Conservation (phyloP, 2,888 invertebrate species). For the Strigamia transsilvanica region DNA sequence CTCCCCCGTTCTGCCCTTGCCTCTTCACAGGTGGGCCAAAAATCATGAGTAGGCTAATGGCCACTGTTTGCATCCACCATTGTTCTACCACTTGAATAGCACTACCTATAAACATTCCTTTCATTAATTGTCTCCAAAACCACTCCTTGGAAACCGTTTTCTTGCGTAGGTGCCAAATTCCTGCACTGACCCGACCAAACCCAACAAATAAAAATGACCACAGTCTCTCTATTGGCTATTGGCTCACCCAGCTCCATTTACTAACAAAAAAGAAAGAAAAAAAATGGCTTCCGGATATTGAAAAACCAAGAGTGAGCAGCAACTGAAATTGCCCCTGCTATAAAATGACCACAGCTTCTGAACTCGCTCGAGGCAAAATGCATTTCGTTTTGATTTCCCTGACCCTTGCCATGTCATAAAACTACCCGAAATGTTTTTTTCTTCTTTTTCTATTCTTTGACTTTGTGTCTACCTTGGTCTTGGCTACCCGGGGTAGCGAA, state of each 20-base stretch:
- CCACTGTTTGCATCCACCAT: conserved; percentile 30
- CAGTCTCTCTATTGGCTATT: neutral
- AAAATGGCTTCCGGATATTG: conserved; percentile 36
- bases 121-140: conserved; percentile 27
- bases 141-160: conserved; percentile 25
- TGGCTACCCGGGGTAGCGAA: conserved; percentile 44
- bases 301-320: neutral
- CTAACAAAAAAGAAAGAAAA: neutral
- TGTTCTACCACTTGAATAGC: conserved; percentile 9
- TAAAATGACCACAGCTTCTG: conserved; percentile 48
- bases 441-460: neutral
- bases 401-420: conserved; percentile 20
- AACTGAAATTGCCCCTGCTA: conserved; percentile 28
- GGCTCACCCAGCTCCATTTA: neutral
- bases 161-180: conserved; percentile 43
- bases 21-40: conserved; percentile 3
- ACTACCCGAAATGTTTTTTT: conserved; percentile 12
- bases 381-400: conserved; percentile 16
- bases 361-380: conserved; percentile 19
- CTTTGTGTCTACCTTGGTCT: conserved; percentile 17
- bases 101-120: conserved; percentile 26
- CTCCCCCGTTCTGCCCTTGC: conserved; percentile 2
- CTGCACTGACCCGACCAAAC: conserved; percentile 18
- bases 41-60: conserved; percentile 46
- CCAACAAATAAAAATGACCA: conserved; percentile 36